These are phyloP conservation scores for Nomada lathburiana DNA, from an alignment of 2,888 invertebrate genomes.

Conservation along the genomic window DNA sequence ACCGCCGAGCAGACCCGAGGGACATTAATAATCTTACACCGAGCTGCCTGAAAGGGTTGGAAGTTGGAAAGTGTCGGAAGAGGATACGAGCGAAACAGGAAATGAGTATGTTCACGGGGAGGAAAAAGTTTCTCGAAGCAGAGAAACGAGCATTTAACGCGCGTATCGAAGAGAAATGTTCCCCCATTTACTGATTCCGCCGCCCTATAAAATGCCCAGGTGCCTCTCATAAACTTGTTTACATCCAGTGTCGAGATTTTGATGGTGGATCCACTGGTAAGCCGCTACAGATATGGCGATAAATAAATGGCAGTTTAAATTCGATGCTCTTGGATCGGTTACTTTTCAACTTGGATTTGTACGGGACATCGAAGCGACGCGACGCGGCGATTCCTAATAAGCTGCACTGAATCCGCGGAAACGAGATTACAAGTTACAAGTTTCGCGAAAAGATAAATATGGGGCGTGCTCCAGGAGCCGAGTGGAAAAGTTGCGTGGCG, in stretches of 20 bases:
- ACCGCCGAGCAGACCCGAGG: slow-evolving; percentile 42
- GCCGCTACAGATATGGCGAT: background rate
- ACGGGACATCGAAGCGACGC: no score
- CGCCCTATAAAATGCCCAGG: background rate
- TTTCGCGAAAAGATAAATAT: slow-evolving; percentile 16
- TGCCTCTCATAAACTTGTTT: background rate
- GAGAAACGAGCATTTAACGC: slow-evolving; percentile 16
- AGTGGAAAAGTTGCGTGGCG: background rate
- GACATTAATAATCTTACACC: slow-evolving; percentile 65
- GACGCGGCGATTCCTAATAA: background rate
- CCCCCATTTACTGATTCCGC: background rate
- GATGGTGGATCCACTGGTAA: no score
- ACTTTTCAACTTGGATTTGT: background rate
- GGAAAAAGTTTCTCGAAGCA: slow-evolving; percentile 11
- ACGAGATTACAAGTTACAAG: background rate
- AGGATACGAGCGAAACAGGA: slow-evolving; percentile 23
- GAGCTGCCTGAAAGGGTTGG: slow-evolving; percentile 54
- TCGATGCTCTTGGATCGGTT: background rate
- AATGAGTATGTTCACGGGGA: slow-evolving; percentile 31
- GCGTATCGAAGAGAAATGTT: background rate
- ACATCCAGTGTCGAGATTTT: background rate
- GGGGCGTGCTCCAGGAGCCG: background rate
- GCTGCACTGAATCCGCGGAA: no score
- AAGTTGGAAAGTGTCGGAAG: background rate
- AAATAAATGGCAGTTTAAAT: background rate